Evolutionary conservation across 2,797 vertebrate genomes (phyloP), one percentile per base, ranked within the genome.

Genomic region (Sarcophilus harrisii): DNA sequence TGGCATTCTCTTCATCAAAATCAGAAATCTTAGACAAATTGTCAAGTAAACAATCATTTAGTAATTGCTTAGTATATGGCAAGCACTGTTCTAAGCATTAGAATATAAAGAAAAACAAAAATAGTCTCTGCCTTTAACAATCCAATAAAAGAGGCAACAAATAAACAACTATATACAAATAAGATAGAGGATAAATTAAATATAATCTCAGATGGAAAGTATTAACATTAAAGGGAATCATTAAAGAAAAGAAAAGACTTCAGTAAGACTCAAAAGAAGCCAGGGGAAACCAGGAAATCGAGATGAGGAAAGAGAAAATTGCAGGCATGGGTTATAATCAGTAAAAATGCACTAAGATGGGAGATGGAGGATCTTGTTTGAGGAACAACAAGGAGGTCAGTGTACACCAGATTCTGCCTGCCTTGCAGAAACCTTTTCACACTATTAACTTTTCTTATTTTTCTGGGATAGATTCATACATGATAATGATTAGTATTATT

Each of bases 401-500:
- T 49, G 38, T 45, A 45, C 94, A 94, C 90, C 55, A 45, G 90
- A 93, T 60, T 73, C 57, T 92, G 59, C 87, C 90, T 87, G 58
- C 45, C 57, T n/a, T 55, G 1, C 21, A 92, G 49, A 59, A 91
- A 91, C 11, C 4, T 12, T 66, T 94, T 60, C 89, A 57, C 14
- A 57, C 13, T 3, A 18, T 18, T 18, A 57, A 57, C 57, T 16
- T 81, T 57, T 93, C 52, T 4, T 91, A 87, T 9, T 28, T 55
- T 87, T 73, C 49, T 52, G 93, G 38, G 38, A 28, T 49, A 87
- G 73, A 8, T 12, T 49, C 73, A 87, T 28, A 90, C 0, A 92
- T 89, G 90, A 58, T 8, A 92, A 92, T 16, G 54, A 87, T 8
- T 24, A 45, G 54, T 55, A 55, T 55, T 55, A 55, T 55, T 55